These are phyloP conservation scores for Proctacanthus coquilletti DNA, from an alignment of 1,140 invertebrate genomes.

Conservation along the genomic window DNA sequence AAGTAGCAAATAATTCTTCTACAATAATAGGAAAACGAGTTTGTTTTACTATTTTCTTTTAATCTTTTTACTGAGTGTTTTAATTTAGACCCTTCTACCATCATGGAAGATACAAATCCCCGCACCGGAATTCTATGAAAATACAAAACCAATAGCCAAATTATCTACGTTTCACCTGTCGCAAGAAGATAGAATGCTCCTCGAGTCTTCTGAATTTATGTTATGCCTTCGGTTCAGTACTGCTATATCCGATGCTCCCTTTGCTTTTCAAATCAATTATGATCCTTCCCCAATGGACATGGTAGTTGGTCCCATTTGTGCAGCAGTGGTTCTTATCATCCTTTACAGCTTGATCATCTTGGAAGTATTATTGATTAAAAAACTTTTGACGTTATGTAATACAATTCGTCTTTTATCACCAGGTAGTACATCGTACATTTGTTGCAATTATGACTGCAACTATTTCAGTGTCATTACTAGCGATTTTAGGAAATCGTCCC, in stretches of 20 bases:
- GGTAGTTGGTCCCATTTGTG: slow-evolving; percentile 45
- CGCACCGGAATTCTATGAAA: not conserved
- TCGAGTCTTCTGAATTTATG: not conserved
- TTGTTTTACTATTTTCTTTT: not conserved
- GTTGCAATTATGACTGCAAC: slow-evolving; percentile 60
- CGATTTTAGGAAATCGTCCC: slow-evolving; percentile 51
- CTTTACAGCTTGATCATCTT: slow-evolving; percentile 62
- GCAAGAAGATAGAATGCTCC: not conserved
- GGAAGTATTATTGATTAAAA: slow-evolving; percentile 35
- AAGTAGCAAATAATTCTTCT: no score
- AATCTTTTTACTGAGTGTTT: not conserved
- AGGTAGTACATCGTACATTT: slow-evolving; percentile 50
- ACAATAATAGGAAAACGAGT: slow-evolving; percentile 29
- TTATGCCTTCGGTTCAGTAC: not conserved
- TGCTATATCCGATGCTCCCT: not conserved
- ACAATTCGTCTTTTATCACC: slow-evolving; percentile 1
- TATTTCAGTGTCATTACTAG: slow-evolving; percentile 47
- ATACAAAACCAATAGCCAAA: not conserved
- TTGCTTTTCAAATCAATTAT: slow-evolving; percentile 27
- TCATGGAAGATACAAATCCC: not conserved
- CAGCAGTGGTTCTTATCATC: slow-evolving; percentile 43
- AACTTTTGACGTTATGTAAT: not conserved
- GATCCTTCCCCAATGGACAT: slow-evolving; percentile 40
- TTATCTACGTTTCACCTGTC: no score
- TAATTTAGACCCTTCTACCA: not conserved